Evolutionary conservation across 2,113 vertebrate genomes (phyloP).

Genomic region (Pollimyrus isidori): DNA sequence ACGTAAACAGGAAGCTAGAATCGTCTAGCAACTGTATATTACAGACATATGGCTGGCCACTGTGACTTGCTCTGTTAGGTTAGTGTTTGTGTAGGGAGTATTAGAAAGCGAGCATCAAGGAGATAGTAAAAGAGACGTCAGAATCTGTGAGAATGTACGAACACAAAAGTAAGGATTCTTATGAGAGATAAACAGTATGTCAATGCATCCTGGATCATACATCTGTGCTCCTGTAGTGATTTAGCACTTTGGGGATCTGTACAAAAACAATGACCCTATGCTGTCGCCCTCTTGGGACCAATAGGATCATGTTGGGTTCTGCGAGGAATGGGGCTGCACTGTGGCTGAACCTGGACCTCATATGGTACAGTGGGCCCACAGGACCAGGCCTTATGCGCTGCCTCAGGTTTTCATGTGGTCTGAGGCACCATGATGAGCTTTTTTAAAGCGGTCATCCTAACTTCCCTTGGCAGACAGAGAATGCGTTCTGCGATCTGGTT

Average conservation of each 20-base stretch:
- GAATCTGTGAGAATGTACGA: neutral
- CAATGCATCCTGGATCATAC: neutral
- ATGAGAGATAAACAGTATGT: neutral
- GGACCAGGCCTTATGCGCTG: neutral
- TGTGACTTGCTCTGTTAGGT: neutral
- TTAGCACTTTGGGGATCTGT: neutral
- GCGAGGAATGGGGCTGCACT: neutral
- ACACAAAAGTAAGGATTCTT: neutral
- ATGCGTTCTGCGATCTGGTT: neutral
- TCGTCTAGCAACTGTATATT: neutral
- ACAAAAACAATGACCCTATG: neutral
- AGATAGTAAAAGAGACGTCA: neutral
- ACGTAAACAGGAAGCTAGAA: neutral
- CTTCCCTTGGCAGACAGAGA: slow-evolving; percentile 1
- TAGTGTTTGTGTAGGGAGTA: neutral
- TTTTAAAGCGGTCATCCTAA: slow-evolving; percentile 7
- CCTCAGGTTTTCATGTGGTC: slow-evolving; percentile 10
- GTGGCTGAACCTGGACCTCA: slow-evolving; percentile 4
- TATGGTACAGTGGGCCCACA: neutral
- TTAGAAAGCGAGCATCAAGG: neutral
- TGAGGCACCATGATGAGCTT: neutral
- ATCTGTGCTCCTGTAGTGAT: neutral
- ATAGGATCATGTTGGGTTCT: neutral
- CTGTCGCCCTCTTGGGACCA: too few relatives aligned
- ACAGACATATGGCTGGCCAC: neutral